Percentiles rank a stretch among this genome's conserved stretches.
phyloP scores from a whole-genome alignment of 2,113 vertebrate species.

The Sinocyclocheilus anophthalmus region DNA sequence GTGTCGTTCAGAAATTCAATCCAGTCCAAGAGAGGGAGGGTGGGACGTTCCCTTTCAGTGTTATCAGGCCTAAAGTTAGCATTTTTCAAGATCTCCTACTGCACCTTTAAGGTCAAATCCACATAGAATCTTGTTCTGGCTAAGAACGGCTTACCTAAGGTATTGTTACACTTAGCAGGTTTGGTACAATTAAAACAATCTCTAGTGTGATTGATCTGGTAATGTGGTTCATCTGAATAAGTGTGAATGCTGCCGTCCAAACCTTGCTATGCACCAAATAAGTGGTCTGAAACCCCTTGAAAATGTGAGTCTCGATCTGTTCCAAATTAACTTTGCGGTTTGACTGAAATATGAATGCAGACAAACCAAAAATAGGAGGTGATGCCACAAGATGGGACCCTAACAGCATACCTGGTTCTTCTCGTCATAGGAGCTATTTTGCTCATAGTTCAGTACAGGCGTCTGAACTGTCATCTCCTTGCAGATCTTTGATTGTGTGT shows the following conservation, averaged over 20 bases:
- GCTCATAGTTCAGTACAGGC: neutral
- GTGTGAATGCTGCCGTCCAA: neutral
- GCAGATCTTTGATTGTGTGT: neutral
- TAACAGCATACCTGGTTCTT: neutral
- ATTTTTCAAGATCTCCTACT: no score
- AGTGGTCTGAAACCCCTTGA: neutral
- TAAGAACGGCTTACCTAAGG: neutral
- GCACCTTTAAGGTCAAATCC: neutral
- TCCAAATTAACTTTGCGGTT: neutral
- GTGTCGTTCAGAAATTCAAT: constrained; percentile 48
- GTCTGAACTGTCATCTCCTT: no score
- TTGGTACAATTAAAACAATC: neutral
- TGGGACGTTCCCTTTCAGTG: no score
- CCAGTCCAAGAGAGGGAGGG: constrained; percentile 4
- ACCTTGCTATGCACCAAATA: neutral
- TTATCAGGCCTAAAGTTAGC: no score
- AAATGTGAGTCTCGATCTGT: neutral
- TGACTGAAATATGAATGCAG: neutral
- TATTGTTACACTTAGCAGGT: neutral
- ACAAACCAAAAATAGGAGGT: neutral
- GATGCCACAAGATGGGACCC: neutral
- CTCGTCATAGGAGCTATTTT: neutral
- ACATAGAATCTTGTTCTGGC: neutral
- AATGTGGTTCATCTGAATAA: neutral
- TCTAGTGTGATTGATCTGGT: neutral